A percentile compares a stretch with the other conserved stretches of the same genome.
These are phyloP conservation scores for Anolis apletophallus DNA, from an alignment of 2,797 vertebrate genomes.

Conservation along the genomic window DNA sequence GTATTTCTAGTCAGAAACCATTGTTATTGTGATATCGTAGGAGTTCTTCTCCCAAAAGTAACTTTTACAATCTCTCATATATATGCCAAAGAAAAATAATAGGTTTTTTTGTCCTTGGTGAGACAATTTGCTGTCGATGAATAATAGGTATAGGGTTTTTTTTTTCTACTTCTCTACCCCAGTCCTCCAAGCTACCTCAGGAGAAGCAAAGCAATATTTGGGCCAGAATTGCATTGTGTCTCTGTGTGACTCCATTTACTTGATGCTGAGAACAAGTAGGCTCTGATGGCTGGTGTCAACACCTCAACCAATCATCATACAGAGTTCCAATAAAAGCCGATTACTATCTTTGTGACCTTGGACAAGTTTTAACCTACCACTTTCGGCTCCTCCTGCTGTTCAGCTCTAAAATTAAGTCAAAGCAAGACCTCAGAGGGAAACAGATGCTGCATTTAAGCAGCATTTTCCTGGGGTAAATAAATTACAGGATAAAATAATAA, in stretches of 20 bases:
- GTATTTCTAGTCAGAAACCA: no score
- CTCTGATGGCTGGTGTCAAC: constrained; percentile 8
- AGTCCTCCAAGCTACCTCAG: background rate
- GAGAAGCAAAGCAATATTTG: background rate
- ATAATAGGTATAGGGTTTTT: background rate
- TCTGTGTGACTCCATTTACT: constrained; percentile 31
- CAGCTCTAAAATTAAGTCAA: constrained; percentile 76
- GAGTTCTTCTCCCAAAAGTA: no score
- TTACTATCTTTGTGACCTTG: constrained; percentile 69
- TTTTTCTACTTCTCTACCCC: background rate
- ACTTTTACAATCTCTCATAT: background rate
- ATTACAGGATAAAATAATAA: constrained; percentile 74
- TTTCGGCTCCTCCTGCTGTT: constrained; percentile 50
- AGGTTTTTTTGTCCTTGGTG: background rate
- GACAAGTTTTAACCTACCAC: constrained; percentile 59
- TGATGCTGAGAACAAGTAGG: constrained; percentile 16
- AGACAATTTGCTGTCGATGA: background rate
- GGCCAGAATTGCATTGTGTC: background rate
- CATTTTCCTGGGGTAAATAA: constrained; percentile 67
- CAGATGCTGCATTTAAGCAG: constrained; percentile 74
- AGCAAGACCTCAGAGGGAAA: constrained; percentile 70
- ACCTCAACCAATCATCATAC: constrained; percentile 44
- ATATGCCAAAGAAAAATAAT: background rate
- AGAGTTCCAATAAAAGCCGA: constrained; percentile 62
- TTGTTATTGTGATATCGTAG: no score